Evolutionary conservation across 1,140 invertebrate species (phyloP), one percentile per base, ranked within the genome.

Genomic region (Diachasmimorpha longicaudata): DNA sequence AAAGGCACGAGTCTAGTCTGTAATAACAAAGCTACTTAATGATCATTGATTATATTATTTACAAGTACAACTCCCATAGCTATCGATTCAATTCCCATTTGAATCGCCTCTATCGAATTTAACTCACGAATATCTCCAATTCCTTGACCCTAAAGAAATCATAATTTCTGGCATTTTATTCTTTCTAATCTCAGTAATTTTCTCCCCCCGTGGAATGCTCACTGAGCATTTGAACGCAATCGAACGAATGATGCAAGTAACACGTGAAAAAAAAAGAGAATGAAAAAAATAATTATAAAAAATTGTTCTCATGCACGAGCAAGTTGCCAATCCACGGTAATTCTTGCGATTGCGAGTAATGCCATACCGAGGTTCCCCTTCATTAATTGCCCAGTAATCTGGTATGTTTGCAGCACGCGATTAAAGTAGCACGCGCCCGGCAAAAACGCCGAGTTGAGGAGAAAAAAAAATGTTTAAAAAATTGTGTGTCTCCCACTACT

Each of bases 341-440:
- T 31, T 31, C 31, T 31, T 31, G 31, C 77, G 77, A 82, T 82
- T 82, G 75, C 79, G 80, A 82, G 80, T 80, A 82, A 80, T 80
- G 78, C 70, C 48, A 58, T 80, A 76, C 75, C 76, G 76, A 77
- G 76, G 78, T 79, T 58, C 44, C 74, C 72, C 79, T 31, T 79
- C 79, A 80, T 82, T 80, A 82, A 82, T 82, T 82, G 81, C 78
- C 68, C 78, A 78, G 77, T 82, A 82, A 82, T 82, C 81, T 77
- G 81, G 75, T 77, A 76, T 77, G 75, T 71, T 46, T 46, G 44
- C 52, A 71, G 76, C 74, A 79, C 74, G 80, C 77, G 77, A 79
- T 76, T 76, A 69, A 74, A 52, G 72, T 70, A 48, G 46, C 55
- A 70, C 67, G 67, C 74, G 68, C 73, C 68, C 72, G 63, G 66